Evolutionary conservation across 1,140 invertebrate species (phyloP).

Genomic region (Sycophaga agraensis): DNA sequence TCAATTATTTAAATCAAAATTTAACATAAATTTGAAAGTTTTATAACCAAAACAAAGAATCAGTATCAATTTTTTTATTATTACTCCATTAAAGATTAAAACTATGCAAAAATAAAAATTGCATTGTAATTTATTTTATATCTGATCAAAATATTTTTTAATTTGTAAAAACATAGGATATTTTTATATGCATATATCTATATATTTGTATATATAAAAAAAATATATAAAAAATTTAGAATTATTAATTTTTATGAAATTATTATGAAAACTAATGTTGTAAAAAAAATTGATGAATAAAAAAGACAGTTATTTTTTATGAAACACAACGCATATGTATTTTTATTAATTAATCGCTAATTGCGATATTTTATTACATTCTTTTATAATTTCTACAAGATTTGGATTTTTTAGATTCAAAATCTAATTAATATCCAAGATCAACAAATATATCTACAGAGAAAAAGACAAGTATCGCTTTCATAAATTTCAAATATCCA

Average conservation of each 20-base stretch:
- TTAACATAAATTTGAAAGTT: no score
- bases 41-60: no score
- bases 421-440: slow-evolving; percentile 27
- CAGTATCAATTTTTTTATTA: no score
- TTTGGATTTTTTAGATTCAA: slow-evolving; percentile 25
- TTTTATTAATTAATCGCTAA: slow-evolving; percentile 25
- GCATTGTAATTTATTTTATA: no score
- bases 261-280: neutral
- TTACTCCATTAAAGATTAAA: no score
- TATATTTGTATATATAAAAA: neutral
- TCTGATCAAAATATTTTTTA: no score
- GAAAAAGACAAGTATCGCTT: slow-evolving; percentile 31
- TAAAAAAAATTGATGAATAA: slow-evolving; percentile 7
- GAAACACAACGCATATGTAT: slow-evolving; percentile 32
- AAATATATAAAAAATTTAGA: slow-evolving; percentile 11
- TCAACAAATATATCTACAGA: slow-evolving; percentile 32
- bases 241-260: neutral
- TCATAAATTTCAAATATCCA: slow-evolving; percentile 26
- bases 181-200: slow-evolving; percentile 3
- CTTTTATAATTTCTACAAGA: slow-evolving; percentile 30
- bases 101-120: no score
- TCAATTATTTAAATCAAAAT: no score
- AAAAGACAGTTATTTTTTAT: slow-evolving; percentile 27
- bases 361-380: slow-evolving; percentile 29
- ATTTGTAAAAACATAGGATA: neutral